Base-by-base conservation (phyloP, 2,888 invertebrate species). In the Cancer borealis region DNA sequence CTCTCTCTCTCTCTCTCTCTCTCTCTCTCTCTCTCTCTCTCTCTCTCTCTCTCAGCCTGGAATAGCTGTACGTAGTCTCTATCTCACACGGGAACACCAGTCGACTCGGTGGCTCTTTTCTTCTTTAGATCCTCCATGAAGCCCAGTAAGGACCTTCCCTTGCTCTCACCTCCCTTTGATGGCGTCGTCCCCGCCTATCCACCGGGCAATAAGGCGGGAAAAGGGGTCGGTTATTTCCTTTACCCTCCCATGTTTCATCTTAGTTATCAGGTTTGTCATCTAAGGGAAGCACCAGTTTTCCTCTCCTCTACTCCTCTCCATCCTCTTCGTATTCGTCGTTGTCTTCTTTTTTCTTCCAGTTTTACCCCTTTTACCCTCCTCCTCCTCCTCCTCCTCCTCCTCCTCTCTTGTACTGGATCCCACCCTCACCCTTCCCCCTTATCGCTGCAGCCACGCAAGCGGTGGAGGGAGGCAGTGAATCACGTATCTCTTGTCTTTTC, bases 1-100 rank as follows among this genome's bases (percentile, higher is more conserved):
- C 66, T 66, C 66, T 66, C 66, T 66, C n/a, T 66, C n/a, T 66
- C n/a, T 66, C 66, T 66, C 66, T 66, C n/a, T 66, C n/a, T 66
- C 66, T 66, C 66, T 66, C 66, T 66, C 66, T 66, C 66, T 66
- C 66, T 66, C 66, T 66, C 66, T 66, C 66, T 66, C 66, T n/a
- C 66, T 66, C 66, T 66, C 66, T 66, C 66, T 66, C 66, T 66
- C 66, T 66, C n/a, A 66, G 54, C 54, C 10, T 3, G 14, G 54
- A 54, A 17, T 54, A 17, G 14, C 54, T 12, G 3, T 54, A 17
- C 54, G 14, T 54, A 17, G 54, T 10, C 14, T 17, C 54, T 54
- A 54, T 54, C 54, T 54, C n/a, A 66, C 66, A n/a, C 66, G n/a
- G n/a, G 6, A 66, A 66, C 66, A 66, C 21, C 66, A 66, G 66